These are phyloP conservation scores for Molossus alvarezi DNA, from an alignment of 2,797 vertebrate species.

Conservation along the genomic window DNA sequence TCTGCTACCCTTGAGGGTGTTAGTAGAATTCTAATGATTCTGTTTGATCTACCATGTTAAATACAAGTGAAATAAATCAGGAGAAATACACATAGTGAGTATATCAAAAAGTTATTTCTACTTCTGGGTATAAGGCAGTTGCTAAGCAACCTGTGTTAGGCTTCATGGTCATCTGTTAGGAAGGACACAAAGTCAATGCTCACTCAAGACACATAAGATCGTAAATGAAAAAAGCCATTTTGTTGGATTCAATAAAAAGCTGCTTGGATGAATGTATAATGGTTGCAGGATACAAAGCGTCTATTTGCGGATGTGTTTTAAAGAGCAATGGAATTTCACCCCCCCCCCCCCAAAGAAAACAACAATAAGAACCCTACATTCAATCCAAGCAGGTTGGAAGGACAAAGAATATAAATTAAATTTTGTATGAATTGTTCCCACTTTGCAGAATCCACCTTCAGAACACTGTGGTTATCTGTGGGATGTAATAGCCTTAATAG, in stretches of 20 bases:
- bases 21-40: conserved; percentile 77
- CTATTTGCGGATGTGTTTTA: conserved; percentile 65
- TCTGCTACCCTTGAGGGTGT: conserved; percentile 66
- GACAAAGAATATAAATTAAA: conserved; percentile 63
- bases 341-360: neutral
- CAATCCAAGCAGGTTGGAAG: neutral
- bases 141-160: conserved; percentile 83
- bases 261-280: conserved; percentile 40
- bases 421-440: neutral
- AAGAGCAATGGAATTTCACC: conserved; percentile 24
- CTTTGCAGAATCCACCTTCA: neutral
- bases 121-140: conserved; percentile 79
- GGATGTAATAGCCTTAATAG: neutral
- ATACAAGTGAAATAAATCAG: conserved; percentile 82
- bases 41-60: conserved; percentile 81
- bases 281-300: neutral
- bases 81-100: conserved; percentile 80
- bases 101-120: conserved; percentile 82
- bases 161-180: conserved; percentile 80
- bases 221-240: conserved; percentile 77
- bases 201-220: conserved; percentile 71
- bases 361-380: neutral
- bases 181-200: conserved; percentile 84
- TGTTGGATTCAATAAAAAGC: conserved; percentile 68
- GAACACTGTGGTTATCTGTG: neutral